A percentile compares a stretch with the other conserved stretches of the same genome.
Evolutionary conservation across 2,888 invertebrate species (phyloP).

Genomic region (Netelia inedita): DNA sequence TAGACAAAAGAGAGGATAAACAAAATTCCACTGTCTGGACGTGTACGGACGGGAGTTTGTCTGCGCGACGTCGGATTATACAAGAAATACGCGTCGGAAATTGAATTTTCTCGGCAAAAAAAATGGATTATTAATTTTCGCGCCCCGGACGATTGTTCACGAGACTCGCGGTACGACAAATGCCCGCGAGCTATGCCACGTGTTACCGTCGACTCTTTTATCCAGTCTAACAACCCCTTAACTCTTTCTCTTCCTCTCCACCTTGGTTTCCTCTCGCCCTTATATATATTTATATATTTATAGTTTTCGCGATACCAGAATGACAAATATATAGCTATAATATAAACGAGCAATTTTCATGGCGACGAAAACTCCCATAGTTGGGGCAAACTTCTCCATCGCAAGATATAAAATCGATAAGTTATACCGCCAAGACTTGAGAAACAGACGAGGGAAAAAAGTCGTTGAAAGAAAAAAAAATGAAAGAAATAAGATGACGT

Average conservation of each 20-base stretch:
- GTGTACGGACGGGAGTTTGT: neutral
- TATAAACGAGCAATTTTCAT: slow-evolving; percentile 1
- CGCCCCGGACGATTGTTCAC: slow-evolving; percentile 56
- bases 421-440: slow-evolving; percentile 60
- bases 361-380: slow-evolving; percentile 9
- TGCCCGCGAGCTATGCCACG: slow-evolving; percentile 49
- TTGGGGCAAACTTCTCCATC: slow-evolving; percentile 26
- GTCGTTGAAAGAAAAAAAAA: slow-evolving; percentile 15
- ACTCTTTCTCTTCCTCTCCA: neutral
- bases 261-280: neutral
- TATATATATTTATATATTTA: neutral
- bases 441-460: slow-evolving; percentile 32
- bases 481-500: slow-evolving; percentile 22
- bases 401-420: slow-evolving; percentile 52
- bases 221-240: slow-evolving; percentile 10
- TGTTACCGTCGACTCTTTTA: slow-evolving; percentile 54
- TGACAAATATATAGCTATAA: slow-evolving; percentile 8
- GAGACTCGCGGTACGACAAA: slow-evolving; percentile 52
- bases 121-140: slow-evolving; percentile 59
- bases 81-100: slow-evolving; percentile 40
- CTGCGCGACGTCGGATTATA: slow-evolving; percentile 24
- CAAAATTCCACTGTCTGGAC: no score
- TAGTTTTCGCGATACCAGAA: slow-evolving; percentile 7
- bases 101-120: slow-evolving; percentile 45
- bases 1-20: no score